Evolutionary conservation across 2,888 invertebrate genomes (phyloP).

Genomic region (Lacanobia wlatinum): DNA sequence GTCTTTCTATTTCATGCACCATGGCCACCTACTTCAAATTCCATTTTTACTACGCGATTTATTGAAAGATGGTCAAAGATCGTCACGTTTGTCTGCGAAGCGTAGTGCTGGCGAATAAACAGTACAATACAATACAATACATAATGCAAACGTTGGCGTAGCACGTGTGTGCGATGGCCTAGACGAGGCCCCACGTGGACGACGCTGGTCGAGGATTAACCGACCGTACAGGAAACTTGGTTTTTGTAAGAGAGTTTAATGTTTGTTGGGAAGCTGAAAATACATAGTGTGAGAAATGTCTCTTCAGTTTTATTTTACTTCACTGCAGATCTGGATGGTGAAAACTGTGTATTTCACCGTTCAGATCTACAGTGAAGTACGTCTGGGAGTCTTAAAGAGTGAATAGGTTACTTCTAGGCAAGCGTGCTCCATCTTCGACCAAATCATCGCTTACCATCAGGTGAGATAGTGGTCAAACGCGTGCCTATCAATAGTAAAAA

Average conservation of each 20-base stretch:
- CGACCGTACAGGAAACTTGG: background rate
- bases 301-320: too few species aligned
- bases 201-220: background rate
- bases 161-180: background rate
- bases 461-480: too few species aligned
- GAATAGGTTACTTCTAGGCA: too few species aligned
- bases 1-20: background rate
- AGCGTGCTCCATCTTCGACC: too few species aligned
- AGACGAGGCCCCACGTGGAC: background rate
- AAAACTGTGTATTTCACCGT: too few species aligned
- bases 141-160: constrained; percentile 8
- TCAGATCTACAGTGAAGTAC: too few species aligned
- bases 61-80: background rate
- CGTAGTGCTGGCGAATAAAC: background rate
- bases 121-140: constrained; percentile 1
- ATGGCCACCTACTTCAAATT: background rate
- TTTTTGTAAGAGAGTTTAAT: background rate
- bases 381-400: too few species aligned
- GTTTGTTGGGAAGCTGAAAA: background rate
- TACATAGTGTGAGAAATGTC: too few species aligned
- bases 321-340: too few species aligned
- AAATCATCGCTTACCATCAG: too few species aligned
- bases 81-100: background rate
- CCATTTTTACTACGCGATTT: too few species aligned
- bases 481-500: too few species aligned